These are phyloP conservation scores for Acipenser ruthenus DNA, from an alignment of 2,797 vertebrate species.

Conservation along the genomic window DNA sequence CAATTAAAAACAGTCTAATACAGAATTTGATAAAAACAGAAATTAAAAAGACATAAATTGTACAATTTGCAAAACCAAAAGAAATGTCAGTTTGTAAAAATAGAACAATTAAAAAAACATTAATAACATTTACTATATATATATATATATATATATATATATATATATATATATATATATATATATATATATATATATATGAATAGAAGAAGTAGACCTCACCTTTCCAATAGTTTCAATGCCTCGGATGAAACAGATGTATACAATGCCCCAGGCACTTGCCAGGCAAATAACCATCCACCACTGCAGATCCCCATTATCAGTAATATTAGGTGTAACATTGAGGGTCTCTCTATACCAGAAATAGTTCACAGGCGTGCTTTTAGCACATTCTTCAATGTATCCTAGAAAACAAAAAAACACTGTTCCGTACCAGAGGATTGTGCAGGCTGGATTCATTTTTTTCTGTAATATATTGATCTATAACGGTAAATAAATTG, in stretches of 20 bases:
- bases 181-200: too few relatives aligned
- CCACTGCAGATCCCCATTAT: conserved; percentile 58
- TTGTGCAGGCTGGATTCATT: too few relatives aligned
- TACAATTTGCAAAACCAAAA: background rate
- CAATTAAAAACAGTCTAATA: too few relatives aligned
- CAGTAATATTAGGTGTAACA: conserved; percentile 47
- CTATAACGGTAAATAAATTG: too few relatives aligned
- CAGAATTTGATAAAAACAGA: too few relatives aligned
- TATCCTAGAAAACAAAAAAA: conserved; percentile 39
- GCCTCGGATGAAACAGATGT: conserved; percentile 66
- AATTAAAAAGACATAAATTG: background rate
- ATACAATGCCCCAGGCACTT: conserved; percentile 61
- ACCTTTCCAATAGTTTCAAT: conserved; percentile 76
- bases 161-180: too few relatives aligned
- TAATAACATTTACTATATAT: too few relatives aligned
- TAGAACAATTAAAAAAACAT: too few relatives aligned
- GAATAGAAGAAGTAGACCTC: conserved; percentile 4
- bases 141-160: too few relatives aligned
- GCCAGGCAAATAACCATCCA: conserved; percentile 60
- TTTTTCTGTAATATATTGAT: too few relatives aligned
- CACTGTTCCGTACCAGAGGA: too few relatives aligned
- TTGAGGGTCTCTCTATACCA: conserved; percentile 77
- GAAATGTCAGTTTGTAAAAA: too few relatives aligned
- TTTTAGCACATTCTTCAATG: conserved; percentile 58
- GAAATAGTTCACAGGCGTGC: conserved; percentile 66